Base-by-base conservation (phyloP, 2,888 invertebrate genomes). In the Ischnura elegans region DNA sequence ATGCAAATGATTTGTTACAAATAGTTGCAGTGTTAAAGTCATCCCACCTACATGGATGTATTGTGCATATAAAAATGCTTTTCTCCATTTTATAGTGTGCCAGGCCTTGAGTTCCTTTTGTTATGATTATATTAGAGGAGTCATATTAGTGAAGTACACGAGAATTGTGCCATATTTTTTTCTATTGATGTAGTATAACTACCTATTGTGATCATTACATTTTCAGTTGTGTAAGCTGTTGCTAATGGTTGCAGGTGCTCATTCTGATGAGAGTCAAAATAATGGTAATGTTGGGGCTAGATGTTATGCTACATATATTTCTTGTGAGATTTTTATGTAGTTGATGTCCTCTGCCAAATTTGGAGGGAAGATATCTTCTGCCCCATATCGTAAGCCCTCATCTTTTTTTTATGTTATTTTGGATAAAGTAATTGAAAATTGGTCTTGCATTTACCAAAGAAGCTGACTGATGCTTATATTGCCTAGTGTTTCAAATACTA, bases 361-460 rank as follows among this genome's bases (percentile, higher is more conserved):
- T 76, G 76, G 36, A 76, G 76, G 76, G 29, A 76, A 76, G 76
- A 13, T 29, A 36, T 16, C n/a, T n/a, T n/a, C 10, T 13, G 36
- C 76, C 76, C 76, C 76, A 29, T 76, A 36, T 76, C 36, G 16
- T 76, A 8, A 36, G 10, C 76, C 36, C 76, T 76, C 2, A 36
- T 61, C 42, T 43, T 61, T 42, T 10, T 76, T 47, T 19, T 21
- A 87, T 61, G n/a, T 90, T 43, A 90, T 61, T 61, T 66, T 66
- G 90, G 90, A 55, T 61, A 90, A 43, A 42, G 25, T 90, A 61
- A 66, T 66, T 61, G 61, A 42, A n/a, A 61, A 90, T 90, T 61
- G 66, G 66, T 90, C 90, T 90, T 90, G 90, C 90, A 90, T 90
- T 90, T 90, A 90, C 90, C 90, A 90, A 90, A 90, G 90, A 90